Conservation (phyloP, 2,113 vertebrate species). For the Centrocercus urophasianus region DNA sequence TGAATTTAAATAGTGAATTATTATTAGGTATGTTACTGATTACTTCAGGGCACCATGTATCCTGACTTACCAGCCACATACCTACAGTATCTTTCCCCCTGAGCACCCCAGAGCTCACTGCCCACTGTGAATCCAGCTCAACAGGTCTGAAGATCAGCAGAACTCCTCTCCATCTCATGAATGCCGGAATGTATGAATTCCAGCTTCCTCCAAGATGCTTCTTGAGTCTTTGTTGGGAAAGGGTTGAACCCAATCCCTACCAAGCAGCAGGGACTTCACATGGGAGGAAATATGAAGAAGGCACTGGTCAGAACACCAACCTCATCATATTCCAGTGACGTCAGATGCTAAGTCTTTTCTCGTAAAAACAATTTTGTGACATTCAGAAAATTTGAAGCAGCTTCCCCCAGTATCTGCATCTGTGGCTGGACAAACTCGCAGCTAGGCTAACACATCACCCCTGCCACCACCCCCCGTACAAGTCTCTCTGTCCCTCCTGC, state of each 20-base stretch:
- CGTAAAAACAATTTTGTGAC: not conserved
- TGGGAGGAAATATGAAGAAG: not conserved
- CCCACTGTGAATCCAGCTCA: rapidly evolving
- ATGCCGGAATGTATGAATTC: not conserved
- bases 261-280: not conserved
- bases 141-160: not conserved
- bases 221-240: not conserved
- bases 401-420: not conserved
- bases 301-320: not conserved
- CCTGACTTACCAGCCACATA: not conserved
- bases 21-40: not conserved
- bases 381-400: not conserved
- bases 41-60: not conserved
- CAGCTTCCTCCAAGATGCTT: not conserved
- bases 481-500: not conserved
- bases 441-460: not conserved
- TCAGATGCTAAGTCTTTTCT: not conserved
- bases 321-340: not conserved
- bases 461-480: not conserved
- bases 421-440: not conserved
- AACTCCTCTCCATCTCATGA: not conserved
- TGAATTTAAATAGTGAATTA: not conserved
- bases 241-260: not conserved
- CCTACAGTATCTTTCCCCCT: not conserved
- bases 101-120: rapidly evolving